These are phyloP conservation scores for Lineus longissimus DNA, from an alignment of 1,140 invertebrate species.

Conservation along the genomic window DNA sequence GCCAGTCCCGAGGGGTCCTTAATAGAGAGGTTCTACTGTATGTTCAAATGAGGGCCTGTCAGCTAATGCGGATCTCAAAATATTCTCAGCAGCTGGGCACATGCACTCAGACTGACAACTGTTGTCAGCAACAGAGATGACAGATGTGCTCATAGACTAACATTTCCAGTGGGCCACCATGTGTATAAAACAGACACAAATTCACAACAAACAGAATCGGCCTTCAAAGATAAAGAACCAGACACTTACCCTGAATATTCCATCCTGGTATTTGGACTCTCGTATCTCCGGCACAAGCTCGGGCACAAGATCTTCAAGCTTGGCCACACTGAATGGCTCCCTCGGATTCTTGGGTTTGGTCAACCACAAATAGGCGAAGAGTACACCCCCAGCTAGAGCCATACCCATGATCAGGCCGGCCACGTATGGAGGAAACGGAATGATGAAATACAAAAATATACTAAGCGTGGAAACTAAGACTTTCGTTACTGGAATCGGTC, in stretches of 20 bases:
- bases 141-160: no score
- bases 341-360: slow-evolving; percentile 22
- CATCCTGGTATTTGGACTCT: slow-evolving; percentile 33
- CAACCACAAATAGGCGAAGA: slow-evolving; percentile 33
- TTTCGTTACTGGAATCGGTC: slow-evolving; percentile 26
- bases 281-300: slow-evolving; percentile 44
- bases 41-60: no score
- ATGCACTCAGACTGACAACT: no score
- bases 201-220: no score
- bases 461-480: slow-evolving; percentile 19
- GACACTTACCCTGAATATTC: slow-evolving; percentile 39
- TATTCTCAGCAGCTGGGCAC: no score
- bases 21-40: no score
- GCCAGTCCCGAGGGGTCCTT: no score
- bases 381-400: slow-evolving; percentile 26
- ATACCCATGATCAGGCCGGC: slow-evolving; percentile 42
- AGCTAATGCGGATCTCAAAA: no score
- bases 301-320: slow-evolving; percentile 34
- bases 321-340: slow-evolving; percentile 23
- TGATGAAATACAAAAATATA: slow-evolving; percentile 36
- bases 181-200: no score
- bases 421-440: slow-evolving; percentile 44
- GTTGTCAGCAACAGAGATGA: no score
- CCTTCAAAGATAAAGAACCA: no score
- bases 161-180: no score